A percentile compares a stretch with the other conserved stretches of the same genome.
Conservation (phyloP, 2,797 vertebrate species). For the Lagocephalus sceleratus region DNA sequence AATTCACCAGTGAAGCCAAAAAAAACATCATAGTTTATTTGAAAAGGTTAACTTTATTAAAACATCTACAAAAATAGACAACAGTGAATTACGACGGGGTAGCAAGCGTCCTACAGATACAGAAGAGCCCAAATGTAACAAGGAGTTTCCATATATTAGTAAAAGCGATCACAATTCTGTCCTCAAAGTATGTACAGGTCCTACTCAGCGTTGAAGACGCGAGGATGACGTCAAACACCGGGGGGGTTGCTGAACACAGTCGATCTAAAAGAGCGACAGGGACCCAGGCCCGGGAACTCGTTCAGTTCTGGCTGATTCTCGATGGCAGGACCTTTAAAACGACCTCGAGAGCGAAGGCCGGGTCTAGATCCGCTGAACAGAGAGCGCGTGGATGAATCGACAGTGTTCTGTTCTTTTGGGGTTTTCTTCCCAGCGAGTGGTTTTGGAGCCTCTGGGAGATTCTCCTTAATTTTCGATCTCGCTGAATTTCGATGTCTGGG, state of each 20-base stretch:
- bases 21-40: slow-evolving; percentile 44
- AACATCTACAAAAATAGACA: slow-evolving; percentile 82
- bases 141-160: slow-evolving; percentile 84
- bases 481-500: slow-evolving; percentile 26
- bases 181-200: slow-evolving; percentile 85
- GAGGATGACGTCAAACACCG: slow-evolving; percentile 60
- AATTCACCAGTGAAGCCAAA: too few species aligned
- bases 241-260: slow-evolving; percentile 55
- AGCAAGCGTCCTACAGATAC: slow-evolving; percentile 74
- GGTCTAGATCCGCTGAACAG: slow-evolving; percentile 16
- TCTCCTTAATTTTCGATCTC: slow-evolving; percentile 31
- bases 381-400: too few species aligned
- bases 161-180: slow-evolving; percentile 86
- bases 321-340: slow-evolving; percentile 16
- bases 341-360: slow-evolving; percentile 25
- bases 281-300: too few species aligned
- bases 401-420: too few species aligned
- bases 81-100: slow-evolving; percentile 66
- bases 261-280: slow-evolving; percentile 71
- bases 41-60: slow-evolving; percentile 82
- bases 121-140: slow-evolving; percentile 66
- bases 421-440: too few species aligned
- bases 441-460: slow-evolving; percentile 16
- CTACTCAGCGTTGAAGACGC: slow-evolving; percentile 70
- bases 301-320: slow-evolving; percentile 24